Evolutionary conservation across 2,797 vertebrate genomes (phyloP).

Genomic region (Micropoecilia bifurca): DNA sequence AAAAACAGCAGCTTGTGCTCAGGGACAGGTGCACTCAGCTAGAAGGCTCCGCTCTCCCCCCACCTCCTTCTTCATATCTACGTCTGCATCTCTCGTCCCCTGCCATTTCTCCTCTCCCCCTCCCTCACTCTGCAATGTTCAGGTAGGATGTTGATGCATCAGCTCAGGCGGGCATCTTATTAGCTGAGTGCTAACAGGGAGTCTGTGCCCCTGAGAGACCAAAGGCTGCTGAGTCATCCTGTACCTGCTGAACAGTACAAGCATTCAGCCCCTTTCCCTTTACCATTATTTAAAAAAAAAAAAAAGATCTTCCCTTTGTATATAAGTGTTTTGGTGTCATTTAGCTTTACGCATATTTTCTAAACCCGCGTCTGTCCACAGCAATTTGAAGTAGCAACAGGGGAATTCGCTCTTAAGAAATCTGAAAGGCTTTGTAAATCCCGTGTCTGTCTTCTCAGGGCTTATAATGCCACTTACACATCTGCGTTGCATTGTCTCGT

Average conservation of each 20-base stretch:
- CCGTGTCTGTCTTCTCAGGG: background rate
- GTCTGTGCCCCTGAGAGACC: conserved; percentile 55
- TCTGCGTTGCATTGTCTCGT: background rate
- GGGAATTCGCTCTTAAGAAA: background rate
- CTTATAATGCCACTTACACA: background rate
- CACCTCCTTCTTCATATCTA: conserved; percentile 45
- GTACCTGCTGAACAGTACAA: conserved; percentile 48
- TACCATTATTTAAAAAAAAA: background rate
- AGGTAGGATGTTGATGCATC: conserved; percentile 65
- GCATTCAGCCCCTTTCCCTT: conserved; percentile 36
- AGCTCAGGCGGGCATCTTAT: conserved; percentile 62
- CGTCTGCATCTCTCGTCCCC: conserved; percentile 1
- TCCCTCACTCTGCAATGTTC: conserved; percentile 49
- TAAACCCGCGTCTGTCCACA: background rate
- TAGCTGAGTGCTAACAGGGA: conserved; percentile 68
- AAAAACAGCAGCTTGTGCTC: conserved; percentile 44
- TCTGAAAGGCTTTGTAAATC: background rate
- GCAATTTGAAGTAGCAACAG: background rate
- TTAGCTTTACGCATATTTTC: background rate
- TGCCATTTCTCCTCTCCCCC: background rate
- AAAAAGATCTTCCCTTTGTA: background rate
- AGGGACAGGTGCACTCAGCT: conserved; percentile 58
- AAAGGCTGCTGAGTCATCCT: conserved; percentile 70
- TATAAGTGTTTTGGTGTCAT: background rate
- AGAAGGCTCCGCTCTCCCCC: conserved; percentile 35